Base-by-base conservation (phyloP, 2,797 vertebrate genomes). In the Dicrostonyx torquatus region DNA sequence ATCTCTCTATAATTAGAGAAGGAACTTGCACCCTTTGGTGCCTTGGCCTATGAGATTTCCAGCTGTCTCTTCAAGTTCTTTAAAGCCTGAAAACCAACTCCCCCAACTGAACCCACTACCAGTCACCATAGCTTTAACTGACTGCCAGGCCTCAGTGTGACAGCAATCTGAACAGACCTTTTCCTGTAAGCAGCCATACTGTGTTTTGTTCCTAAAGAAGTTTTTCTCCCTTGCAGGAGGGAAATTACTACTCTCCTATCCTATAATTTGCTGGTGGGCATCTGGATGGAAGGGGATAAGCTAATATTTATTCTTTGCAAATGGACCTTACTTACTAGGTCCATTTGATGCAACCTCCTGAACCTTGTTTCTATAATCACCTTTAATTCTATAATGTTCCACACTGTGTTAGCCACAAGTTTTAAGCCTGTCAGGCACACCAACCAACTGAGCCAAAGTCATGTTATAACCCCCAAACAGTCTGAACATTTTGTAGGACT, bases 231-330 rank as follows among this genome's bases (percentile, higher is more conserved):
- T 80, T 68, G 3, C 43, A 94, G 58, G 70, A 93, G 75, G 85
- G 50, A 79, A 92, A 76, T 86, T 77, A 37, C 26, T 58, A 55
- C 55, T 70, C 20, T 86, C 15, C 87, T n/a, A 58, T 78, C 37
- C 29, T 96, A 15, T 91, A 83, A 93, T 96, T 96, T 96, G 60
- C 68, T 89, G 9, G n/a, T 96, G 58, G 86, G 96, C 31, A 53
- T 96, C 55, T 96, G 89, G 43, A 60, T 79, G 85, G 79, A 89
- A 88, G 80, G 68, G 62, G 93, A 79, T 92, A 92, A 92, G 29
- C 66, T 90, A 53, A 55, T 96, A 70, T 95, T 87, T 88, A 72
- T 92, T 60, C 86, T 76, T 73, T 93, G 87, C 1, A 0, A 95
- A 79, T 64, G 34, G 76, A 53, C 76, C 89, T 87, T 86, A 62